Base-by-base conservation (phyloP, 2,797 vertebrate species). In the Tiaroga cobitis region DNA sequence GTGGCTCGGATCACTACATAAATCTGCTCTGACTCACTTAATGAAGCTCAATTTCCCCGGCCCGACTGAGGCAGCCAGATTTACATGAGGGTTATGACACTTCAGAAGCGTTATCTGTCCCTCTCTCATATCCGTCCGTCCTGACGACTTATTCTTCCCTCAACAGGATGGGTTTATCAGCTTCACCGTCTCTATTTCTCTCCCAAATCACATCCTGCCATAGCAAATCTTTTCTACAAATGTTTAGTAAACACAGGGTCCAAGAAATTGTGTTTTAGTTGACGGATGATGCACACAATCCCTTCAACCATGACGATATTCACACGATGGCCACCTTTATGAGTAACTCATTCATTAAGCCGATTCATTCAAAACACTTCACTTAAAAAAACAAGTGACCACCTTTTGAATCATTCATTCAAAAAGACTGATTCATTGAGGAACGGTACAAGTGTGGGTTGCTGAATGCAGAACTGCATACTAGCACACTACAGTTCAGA, bases 11-110 rank as follows among this genome's bases (percentile, higher is more conserved):
- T 93, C 92, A 94, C 92, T 94, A 91, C 93, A 95, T 95, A 95
- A 96, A 95, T 95, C 94, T 94, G 89, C 86, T 86, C 90, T 91
- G 92, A 92, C 90, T 87, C 92, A 92, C 92, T 94, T 94, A 94
- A 94, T 94, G 94, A 95, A 95, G 93, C 93, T 92, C 91, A 90
- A 81, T 89, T 91, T 93, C 91, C 82, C 82, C 83, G 43, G 69
- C 73, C 56, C 72, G 26, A 82, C 82, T 65, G 80, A 74, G 90
- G 80, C 86, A 26, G 87, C 3, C 89, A 94, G 91, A 94, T 95
- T 94, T 94, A 94, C 94, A 94, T 94, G 91, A 91, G 89, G 90
- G 91, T 92, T 94, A 92, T 93, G 94, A 94, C 91, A 91, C 85
- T 61, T 89, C 89, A 86, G 88, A 91, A 90, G 51, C 87, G 81